These are phyloP conservation scores for Kuschelorhynchus macadamiae DNA, from an alignment of 2,888 invertebrate species.

Conservation along the genomic window DNA sequence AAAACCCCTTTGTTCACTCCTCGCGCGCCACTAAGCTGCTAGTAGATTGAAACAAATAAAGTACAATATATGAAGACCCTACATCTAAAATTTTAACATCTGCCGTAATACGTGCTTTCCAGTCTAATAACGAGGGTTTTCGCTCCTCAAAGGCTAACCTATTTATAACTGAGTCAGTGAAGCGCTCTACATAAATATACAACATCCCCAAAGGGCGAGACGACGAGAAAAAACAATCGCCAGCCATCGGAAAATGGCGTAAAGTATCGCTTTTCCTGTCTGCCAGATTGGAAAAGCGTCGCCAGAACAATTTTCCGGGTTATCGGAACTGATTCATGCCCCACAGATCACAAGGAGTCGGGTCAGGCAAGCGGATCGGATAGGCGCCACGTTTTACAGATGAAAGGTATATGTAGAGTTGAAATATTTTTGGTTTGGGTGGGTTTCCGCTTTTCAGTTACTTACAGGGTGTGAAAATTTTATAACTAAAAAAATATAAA, in stretches of 20 bases:
- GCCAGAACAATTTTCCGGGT: constrained; percentile 48
- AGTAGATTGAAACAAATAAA: too few relatives aligned
- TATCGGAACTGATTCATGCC: constrained; percentile 46
- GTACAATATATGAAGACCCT: too few relatives aligned
- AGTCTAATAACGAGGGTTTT: constrained; percentile 25
- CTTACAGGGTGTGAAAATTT: too few relatives aligned
- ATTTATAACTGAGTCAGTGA: constrained; percentile 49
- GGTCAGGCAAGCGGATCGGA: constrained; percentile 12
- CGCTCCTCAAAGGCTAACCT: constrained; percentile 44
- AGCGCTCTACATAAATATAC: constrained; percentile 40
- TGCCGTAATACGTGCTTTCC: constrained; percentile 11
- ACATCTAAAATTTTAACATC: too few relatives aligned
- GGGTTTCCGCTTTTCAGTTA: too few relatives aligned
- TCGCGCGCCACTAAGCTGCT: too few relatives aligned
- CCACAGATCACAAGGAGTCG: constrained; percentile 21
- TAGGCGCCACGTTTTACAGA: constrained; percentile 30
- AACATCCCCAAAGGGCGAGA: constrained; percentile 36
- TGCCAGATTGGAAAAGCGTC: constrained; percentile 46
- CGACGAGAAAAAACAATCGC: constrained; percentile 40
- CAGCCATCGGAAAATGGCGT: constrained; percentile 42
- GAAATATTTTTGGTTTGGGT: constrained; percentile 14
- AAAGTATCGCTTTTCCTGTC: constrained; percentile 50
- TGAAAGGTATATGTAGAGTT: constrained; percentile 14
- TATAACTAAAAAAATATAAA: too few relatives aligned
- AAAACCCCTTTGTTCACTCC: too few relatives aligned